phyloP scores from a whole-genome alignment of 2,113 vertebrate genomes.

The Lepisosteus osseus region DNA sequence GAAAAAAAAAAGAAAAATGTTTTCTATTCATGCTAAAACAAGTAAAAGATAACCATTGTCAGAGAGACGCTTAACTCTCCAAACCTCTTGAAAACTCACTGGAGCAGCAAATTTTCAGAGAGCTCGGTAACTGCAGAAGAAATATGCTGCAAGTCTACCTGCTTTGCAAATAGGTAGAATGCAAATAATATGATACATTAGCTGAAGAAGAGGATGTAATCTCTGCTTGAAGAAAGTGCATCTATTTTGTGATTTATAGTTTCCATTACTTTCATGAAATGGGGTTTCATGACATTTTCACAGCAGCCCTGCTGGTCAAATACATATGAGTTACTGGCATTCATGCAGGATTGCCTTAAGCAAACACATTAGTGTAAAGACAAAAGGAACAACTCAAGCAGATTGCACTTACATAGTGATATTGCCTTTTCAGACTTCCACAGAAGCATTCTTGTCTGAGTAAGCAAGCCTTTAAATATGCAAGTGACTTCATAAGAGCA shows the following conservation, averaged over 20 bases:
- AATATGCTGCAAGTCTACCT: too few species aligned
- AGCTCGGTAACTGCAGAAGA: background rate
- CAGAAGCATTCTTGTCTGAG: background rate
- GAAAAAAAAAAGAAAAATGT: too few species aligned
- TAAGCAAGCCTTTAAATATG: background rate
- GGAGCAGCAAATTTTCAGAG: background rate
- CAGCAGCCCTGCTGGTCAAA: constrained; percentile 20
- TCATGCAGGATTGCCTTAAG: constrained; percentile 7
- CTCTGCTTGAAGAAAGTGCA: constrained; percentile 13
- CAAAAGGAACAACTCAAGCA: background rate
- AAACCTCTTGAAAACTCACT: too few species aligned
- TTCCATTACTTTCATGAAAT: constrained; percentile 19
- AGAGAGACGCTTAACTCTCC: too few species aligned
- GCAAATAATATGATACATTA: constrained; percentile 25
- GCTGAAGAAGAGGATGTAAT: constrained; percentile 3
- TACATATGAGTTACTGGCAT: constrained; percentile 13
- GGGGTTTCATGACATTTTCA: constrained; percentile 17
- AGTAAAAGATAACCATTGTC: too few species aligned
- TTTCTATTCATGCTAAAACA: too few species aligned
- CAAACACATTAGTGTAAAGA: constrained; percentile 4
- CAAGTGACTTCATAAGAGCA: background rate
- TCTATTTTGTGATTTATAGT: constrained; percentile 25
- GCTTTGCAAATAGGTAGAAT: background rate
- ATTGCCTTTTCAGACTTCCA: background rate
- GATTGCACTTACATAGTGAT: background rate